phyloP scores from a whole-genome alignment of 2,113 vertebrate species.

The Pituophis catenifer region DNA sequence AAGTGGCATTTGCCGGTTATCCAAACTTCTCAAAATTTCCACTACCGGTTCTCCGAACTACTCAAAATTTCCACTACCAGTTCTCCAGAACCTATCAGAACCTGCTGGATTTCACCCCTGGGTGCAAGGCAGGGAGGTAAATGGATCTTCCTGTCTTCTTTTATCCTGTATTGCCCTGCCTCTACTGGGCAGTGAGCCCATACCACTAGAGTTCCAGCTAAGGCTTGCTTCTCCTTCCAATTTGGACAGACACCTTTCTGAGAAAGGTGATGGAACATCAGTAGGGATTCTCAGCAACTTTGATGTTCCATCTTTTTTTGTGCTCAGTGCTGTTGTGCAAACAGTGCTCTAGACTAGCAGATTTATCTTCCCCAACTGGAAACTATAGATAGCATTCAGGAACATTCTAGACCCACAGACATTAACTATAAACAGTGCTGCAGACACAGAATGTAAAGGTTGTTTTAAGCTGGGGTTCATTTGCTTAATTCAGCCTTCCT shows the following conservation, averaged over 20 bases:
- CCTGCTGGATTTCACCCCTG: too few species aligned
- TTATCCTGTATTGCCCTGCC: background rate
- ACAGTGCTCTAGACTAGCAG: background rate
- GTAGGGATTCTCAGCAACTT: background rate
- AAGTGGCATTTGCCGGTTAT: too few species aligned
- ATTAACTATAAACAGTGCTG: background rate
- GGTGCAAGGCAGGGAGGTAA: background rate
- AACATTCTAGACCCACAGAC: background rate
- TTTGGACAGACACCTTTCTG: background rate
- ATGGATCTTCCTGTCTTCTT: background rate
- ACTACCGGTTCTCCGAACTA: too few species aligned
- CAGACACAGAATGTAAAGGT: background rate
- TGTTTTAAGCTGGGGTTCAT: background rate
- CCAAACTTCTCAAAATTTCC: too few species aligned
- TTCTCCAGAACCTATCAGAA: too few species aligned
- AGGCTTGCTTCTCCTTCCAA: background rate
- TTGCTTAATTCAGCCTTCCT: background rate
- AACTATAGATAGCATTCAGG: background rate
- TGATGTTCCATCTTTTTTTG: background rate
- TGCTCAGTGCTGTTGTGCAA: background rate
- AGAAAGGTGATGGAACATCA: background rate
- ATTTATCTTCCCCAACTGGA: background rate
- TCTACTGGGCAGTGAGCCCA: background rate
- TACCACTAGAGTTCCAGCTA: background rate
- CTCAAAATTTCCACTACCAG: too few species aligned